Evolutionary conservation across 2,797 vertebrate genomes (phyloP).

Genomic region (Paedocypris micromegethes): DNA sequence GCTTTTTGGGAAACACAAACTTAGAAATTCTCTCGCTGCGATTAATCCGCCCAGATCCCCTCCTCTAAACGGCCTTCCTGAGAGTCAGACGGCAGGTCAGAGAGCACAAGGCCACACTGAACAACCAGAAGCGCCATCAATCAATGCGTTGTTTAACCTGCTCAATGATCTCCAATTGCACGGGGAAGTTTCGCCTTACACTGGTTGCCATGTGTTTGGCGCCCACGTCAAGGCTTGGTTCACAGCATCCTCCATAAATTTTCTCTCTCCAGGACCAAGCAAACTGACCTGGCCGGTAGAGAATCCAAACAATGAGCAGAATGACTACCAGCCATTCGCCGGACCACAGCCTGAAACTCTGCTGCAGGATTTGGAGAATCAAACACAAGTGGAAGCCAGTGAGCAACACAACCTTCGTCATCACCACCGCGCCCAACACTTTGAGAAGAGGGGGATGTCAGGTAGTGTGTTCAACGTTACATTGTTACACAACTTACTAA

Average conservation of each 20-base stretch:
- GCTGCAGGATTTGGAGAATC: conserved; percentile 25
- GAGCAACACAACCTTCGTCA: conserved; percentile 7
- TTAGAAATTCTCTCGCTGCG: conserved; percentile 34
- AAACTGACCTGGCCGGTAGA: conserved; percentile 3
- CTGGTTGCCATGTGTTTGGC: not conserved
- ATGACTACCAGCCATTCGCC: conserved; percentile 42
- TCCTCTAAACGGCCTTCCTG: conserved; percentile 48
- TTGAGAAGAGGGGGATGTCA: conserved; percentile 33
- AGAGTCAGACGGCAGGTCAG: conserved; percentile 7
- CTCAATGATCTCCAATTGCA: too few species aligned
- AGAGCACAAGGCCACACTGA: not conserved
- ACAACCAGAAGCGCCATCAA: not conserved
- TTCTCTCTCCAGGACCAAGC: conserved; percentile 22
- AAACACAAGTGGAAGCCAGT: conserved; percentile 9
- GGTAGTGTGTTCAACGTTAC: not conserved
- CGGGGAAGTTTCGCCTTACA: too few species aligned
- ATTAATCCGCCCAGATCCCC: conserved; percentile 44
- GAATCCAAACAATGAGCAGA: conserved; percentile 37
- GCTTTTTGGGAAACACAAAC: conserved; percentile 44
- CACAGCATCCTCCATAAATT: not conserved
- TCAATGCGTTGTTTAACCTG: not conserved
- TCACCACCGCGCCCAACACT: conserved; percentile 2
- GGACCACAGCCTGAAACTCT: conserved; percentile 13
- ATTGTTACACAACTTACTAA: too few species aligned
- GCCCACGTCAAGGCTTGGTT: too few species aligned